A percentile compares a stretch with the other conserved stretches of the same genome.
Conservation (phyloP, 2,113 vertebrate species). For the Siniperca knerii region DNA sequence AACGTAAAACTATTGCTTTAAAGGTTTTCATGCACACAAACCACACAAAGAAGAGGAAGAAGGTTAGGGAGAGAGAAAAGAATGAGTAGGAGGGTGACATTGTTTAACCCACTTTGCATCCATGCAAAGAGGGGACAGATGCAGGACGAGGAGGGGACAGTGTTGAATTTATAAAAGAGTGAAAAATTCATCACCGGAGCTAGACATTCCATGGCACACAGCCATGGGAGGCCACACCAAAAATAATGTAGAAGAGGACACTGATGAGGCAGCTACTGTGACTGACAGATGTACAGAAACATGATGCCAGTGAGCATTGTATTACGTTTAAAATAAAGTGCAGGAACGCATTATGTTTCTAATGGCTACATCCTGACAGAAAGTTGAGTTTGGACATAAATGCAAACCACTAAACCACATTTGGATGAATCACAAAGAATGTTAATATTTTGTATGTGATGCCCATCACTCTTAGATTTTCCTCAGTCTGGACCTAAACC, state of each 20-base stretch:
- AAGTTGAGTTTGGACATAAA: slow-evolving; percentile 13
- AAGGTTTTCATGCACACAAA: background rate
- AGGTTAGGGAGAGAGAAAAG: background rate
- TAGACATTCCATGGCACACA: slow-evolving; percentile 29
- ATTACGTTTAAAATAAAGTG: background rate
- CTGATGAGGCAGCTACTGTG: background rate
- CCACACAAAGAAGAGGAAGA: background rate
- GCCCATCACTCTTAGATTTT: background rate
- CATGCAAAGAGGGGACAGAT: slow-evolving; percentile 12
- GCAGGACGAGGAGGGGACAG: slow-evolving; percentile 15
- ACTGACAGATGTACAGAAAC: background rate
- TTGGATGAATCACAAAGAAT: slow-evolving; percentile 2
- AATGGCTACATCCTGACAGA: slow-evolving; percentile 3
- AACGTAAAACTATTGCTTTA: background rate
- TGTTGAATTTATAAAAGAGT: slow-evolving; percentile 49
- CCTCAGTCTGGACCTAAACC: slow-evolving; percentile 2
- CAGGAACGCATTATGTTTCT: background rate
- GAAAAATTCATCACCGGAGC: slow-evolving; percentile 41
- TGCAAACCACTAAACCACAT: slow-evolving; percentile 7
- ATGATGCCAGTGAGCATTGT: background rate
- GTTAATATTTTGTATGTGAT: background rate
- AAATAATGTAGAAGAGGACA: slow-evolving; percentile 8
- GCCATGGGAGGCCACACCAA: background rate
- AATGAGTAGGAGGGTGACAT: slow-evolving; percentile 3
- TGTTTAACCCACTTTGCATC: background rate